These are phyloP conservation scores for Alauda arvensis DNA, from an alignment of 2,797 vertebrate species.

Conservation along the genomic window DNA sequence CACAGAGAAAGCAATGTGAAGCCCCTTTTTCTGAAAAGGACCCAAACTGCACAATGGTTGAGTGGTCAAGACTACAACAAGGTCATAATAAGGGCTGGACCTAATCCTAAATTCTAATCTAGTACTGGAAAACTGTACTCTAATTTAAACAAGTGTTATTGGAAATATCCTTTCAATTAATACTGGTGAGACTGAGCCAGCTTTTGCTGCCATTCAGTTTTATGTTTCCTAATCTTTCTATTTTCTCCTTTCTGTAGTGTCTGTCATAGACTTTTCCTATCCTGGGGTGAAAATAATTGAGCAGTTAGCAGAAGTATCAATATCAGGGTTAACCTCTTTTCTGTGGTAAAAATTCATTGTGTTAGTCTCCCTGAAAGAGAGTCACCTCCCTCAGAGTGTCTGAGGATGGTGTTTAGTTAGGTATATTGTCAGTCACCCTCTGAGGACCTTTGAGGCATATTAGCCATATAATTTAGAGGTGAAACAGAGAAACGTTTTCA, in stretches of 20 bases:
- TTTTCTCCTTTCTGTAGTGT: background rate
- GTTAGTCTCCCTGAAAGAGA: background rate
- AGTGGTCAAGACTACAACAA: background rate
- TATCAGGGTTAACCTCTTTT: background rate
- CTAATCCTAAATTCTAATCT: background rate
- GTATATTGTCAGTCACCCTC: background rate
- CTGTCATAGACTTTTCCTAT: background rate
- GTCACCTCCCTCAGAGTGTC: background rate
- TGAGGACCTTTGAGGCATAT: background rate
- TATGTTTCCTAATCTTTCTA: background rate
- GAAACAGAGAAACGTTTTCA: background rate
- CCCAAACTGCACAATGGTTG: background rate
- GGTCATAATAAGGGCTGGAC: background rate
- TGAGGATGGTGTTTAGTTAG: background rate
- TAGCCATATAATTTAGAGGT: background rate
- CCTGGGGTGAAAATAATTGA: slow-evolving; percentile 1
- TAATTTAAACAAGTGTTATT: background rate
- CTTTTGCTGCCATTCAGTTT: background rate
- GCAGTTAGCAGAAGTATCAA: background rate
- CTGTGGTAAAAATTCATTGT: background rate
- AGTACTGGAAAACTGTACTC: background rate
- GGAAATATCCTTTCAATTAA: background rate
- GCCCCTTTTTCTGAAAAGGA: background rate
- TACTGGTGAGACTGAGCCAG: background rate
- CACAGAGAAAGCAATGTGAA: background rate